Percentiles rank a stretch among this genome's conserved stretches.
Conservation (phyloP, 2,888 invertebrate genomes). For the Harmothoe impar region DNA sequence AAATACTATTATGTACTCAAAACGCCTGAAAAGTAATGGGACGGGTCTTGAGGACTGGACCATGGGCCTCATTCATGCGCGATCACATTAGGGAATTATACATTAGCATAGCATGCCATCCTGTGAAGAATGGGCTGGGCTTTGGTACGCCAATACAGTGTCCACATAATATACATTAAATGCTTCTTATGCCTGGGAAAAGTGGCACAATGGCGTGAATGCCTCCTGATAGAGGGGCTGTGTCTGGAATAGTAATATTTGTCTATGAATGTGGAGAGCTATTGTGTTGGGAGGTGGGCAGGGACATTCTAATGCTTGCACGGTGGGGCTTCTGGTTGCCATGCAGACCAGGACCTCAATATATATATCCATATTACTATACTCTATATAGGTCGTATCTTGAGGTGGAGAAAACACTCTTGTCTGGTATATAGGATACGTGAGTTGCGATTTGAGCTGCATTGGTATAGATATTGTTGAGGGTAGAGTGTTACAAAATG, state of each 20-base stretch:
- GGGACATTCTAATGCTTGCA: not conserved
- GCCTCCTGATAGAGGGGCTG: slow-evolving; percentile 4
- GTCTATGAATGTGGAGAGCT: slow-evolving; percentile 15
- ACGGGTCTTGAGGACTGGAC: not conserved
- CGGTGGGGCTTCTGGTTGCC: not conserved
- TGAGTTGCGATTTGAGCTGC: too few relatives aligned
- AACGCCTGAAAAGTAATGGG: slow-evolving; percentile 2
- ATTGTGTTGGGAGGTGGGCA: slow-evolving; percentile 13
- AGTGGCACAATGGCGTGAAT: slow-evolving; percentile 42
- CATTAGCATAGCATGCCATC: slow-evolving; percentile 1
- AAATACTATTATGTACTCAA: not conserved
- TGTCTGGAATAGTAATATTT: slow-evolving; percentile 33
- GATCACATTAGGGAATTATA: slow-evolving; percentile 26
- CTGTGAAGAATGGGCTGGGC: not conserved
- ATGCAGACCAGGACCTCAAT: too few relatives aligned
- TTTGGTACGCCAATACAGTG: not conserved
- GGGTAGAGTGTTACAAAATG: too few relatives aligned
- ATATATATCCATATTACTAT: too few relatives aligned
- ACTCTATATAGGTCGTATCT: too few relatives aligned
- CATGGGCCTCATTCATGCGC: not conserved
- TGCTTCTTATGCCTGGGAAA: slow-evolving; percentile 34
- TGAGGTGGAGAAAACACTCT: too few relatives aligned
- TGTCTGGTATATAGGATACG: too few relatives aligned
- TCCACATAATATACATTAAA: slow-evolving; percentile 35
- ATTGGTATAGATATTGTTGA: too few relatives aligned